These are phyloP conservation scores for Sycophila sp. DNA, from an alignment of 1,140 invertebrate species.

Conservation along the genomic window DNA sequence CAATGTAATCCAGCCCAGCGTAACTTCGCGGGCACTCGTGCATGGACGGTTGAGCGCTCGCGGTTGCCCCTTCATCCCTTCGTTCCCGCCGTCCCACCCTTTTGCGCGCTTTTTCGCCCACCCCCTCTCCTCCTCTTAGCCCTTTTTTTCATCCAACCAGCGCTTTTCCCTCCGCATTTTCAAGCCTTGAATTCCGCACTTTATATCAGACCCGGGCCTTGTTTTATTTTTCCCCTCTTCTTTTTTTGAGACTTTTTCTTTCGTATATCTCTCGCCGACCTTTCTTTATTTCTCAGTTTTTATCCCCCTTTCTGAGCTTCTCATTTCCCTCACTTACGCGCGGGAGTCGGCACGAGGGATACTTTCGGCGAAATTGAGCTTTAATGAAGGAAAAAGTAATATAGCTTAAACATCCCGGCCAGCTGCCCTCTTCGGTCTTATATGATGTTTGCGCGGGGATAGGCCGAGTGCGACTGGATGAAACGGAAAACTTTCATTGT, in stretches of 20 bases:
- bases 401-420: constrained; percentile 27
- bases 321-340: constrained; percentile 26
- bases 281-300: constrained; percentile 28
- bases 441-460: constrained; percentile 22
- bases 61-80: background rate
- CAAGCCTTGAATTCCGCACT: background rate
- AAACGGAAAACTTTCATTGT: constrained; percentile 18
- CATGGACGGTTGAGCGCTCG: background rate
- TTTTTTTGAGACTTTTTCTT: too few relatives aligned
- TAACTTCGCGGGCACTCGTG: background rate
- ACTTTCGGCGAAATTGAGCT: constrained; percentile 29
- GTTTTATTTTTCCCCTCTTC: constrained; percentile 14
- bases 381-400: constrained; percentile 39
- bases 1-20: constrained; percentile 15
- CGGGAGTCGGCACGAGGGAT: background rate
- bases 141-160: background rate
- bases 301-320: constrained; percentile 24
- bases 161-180: background rate
- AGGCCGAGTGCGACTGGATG: background rate
- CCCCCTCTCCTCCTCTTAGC: background rate
- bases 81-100: background rate
- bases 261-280: background rate
- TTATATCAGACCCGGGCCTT: constrained; percentile 19
- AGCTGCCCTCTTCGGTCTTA: background rate
- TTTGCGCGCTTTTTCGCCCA: background rate